These are phyloP conservation scores for Protobothrops mucrosquamatus DNA, from an alignment of 2,113 vertebrate genomes.

Conservation along the genomic window DNA sequence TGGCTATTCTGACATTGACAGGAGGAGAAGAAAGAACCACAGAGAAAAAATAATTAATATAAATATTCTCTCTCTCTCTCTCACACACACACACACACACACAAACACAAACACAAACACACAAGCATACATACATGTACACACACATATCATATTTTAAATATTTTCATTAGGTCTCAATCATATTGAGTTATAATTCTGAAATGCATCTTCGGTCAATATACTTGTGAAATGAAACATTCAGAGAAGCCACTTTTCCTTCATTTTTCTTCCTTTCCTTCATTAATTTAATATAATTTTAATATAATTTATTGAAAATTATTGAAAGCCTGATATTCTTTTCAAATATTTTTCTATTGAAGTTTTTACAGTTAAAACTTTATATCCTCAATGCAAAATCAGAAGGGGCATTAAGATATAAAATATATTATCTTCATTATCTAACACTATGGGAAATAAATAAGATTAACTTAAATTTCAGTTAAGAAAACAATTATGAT, in stretches of 20 bases:
- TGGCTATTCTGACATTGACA: constrained; percentile 14
- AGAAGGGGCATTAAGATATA: not conserved
- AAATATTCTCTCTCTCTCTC: not conserved
- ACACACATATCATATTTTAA: not conserved
- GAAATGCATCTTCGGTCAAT: not conserved
- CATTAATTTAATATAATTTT: no score
- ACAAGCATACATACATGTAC: not conserved
- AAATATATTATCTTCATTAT: not conserved
- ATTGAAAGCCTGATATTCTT: not conserved
- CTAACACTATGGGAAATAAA: not conserved
- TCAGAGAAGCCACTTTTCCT: not conserved
- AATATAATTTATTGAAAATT: not conserved
- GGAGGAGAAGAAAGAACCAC: not conserved
- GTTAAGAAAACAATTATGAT: not conserved
- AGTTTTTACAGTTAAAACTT: not conserved
- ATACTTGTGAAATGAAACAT: not conserved
- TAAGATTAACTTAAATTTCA: not conserved
- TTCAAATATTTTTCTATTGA: not conserved
- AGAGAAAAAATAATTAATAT: not conserved
- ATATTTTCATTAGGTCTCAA: not conserved
- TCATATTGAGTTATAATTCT: not conserved
- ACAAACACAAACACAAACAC: not conserved
- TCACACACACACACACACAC: no score
- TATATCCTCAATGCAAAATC: not conserved
- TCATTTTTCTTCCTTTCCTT: not conserved